Evolutionary conservation across 2,888 invertebrate species (phyloP).

Genomic region (Drosophila atripex): DNA sequence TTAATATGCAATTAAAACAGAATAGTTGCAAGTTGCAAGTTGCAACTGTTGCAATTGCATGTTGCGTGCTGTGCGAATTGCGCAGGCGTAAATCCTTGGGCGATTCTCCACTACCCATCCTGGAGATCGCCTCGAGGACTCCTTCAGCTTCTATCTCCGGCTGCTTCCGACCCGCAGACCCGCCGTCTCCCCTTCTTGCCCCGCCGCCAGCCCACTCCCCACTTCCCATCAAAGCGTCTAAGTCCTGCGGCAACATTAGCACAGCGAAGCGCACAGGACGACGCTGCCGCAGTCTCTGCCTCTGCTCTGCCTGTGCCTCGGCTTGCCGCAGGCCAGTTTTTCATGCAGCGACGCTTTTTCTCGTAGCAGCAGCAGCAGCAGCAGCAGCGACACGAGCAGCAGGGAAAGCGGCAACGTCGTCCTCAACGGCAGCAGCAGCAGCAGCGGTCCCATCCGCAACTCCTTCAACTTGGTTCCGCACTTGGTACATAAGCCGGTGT

Average conservation of each 20-base stretch:
- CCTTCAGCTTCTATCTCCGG: constrained; percentile 41
- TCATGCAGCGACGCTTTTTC: constrained; percentile 78
- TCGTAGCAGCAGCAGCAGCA: background rate
- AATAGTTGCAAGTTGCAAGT: constrained; percentile 40
- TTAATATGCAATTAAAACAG: constrained; percentile 43
- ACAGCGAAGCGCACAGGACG: constrained; percentile 71
- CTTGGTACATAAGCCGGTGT: constrained; percentile 65
- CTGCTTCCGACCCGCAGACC: constrained; percentile 17
- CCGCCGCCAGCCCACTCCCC: constrained; percentile 29
- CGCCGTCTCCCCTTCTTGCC: constrained; percentile 1
- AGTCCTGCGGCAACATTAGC: constrained; percentile 74
- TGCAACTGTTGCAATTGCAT: constrained; percentile 17
- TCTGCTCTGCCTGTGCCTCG: constrained; percentile 23
- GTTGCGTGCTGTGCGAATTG: constrained; percentile 39
- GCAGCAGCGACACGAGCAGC: background rate
- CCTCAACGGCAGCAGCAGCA: constrained; percentile 8
- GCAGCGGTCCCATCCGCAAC: constrained; percentile 57
- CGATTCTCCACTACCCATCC: constrained; percentile 56
- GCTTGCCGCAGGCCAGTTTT: constrained; percentile 62
- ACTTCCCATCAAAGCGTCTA: constrained; percentile 77
- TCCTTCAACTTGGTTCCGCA: constrained; percentile 61
- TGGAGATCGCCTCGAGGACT: constrained; percentile 46
- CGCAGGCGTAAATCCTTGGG: constrained; percentile 73
- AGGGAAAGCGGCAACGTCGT: constrained; percentile 12
- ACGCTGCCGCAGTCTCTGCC: constrained; percentile 46